phyloP scores from a whole-genome alignment of 2,888 invertebrate genomes.

The Toxonevra muliebris region DNA sequence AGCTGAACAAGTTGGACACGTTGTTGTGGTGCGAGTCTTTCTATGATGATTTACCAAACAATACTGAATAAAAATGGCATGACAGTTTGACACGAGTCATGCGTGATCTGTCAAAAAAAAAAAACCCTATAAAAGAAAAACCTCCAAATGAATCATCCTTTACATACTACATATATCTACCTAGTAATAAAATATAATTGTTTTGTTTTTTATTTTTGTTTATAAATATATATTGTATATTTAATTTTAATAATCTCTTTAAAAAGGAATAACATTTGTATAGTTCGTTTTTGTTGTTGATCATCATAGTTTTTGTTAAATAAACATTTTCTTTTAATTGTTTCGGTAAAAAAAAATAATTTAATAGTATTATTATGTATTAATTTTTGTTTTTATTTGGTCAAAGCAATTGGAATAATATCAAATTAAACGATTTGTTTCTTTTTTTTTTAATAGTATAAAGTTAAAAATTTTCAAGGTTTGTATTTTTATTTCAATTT shows the following conservation, averaged over 20 bases:
- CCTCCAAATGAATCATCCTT: no score
- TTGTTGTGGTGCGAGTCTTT: no score
- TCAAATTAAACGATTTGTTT: conserved; percentile 8
- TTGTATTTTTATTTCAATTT: neutral
- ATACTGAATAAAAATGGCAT: no score
- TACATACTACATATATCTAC: conserved; percentile 28
- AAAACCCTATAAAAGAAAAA: no score
- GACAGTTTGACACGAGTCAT: no score
- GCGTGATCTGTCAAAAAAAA: no score
- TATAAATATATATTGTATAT: conserved; percentile 37
- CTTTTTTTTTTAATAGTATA: conserved; percentile 13
- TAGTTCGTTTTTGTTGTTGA: neutral
- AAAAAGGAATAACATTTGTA: conserved; percentile 22
- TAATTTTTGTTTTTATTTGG: conserved; percentile 20
- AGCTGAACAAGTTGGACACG: no score
- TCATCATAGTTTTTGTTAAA: no score
- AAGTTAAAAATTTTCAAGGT: conserved; percentile 5
- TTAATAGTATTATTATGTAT: conserved; percentile 16
- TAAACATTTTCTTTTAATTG: neutral
- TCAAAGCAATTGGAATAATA: conserved; percentile 27
- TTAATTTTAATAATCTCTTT: conserved; percentile 54
- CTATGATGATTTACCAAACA: no score
- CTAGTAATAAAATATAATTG: conserved; percentile 34
- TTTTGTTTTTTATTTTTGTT: conserved; percentile 32
- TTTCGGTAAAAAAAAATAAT: conserved; percentile 12